Percentiles rank a stretch among this genome's conserved stretches.
phyloP scores from a whole-genome alignment of 2,113 vertebrate species.

The Tyrannus savana region DNA sequence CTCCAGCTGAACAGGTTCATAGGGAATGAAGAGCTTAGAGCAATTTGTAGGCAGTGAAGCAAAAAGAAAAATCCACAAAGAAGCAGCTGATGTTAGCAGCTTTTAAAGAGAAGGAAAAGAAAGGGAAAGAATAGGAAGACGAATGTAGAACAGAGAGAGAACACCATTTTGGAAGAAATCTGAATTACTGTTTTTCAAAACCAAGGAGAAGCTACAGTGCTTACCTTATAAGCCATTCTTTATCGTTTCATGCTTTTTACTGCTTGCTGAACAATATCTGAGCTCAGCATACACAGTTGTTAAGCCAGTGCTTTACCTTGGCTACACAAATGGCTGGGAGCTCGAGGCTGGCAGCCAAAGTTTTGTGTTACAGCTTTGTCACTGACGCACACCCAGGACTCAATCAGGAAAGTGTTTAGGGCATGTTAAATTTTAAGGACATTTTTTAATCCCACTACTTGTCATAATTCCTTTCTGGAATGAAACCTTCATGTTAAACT shows the following conservation, averaged over 20 bases:
- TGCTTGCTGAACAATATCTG: slow-evolving; percentile 18
- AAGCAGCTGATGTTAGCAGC: slow-evolving; percentile 73
- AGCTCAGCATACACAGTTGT: background rate
- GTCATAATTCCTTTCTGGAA: background rate
- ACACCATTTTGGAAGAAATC: background rate
- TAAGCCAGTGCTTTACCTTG: background rate
- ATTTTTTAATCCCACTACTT: background rate
- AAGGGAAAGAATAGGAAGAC: background rate
- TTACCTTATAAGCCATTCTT: slow-evolving; percentile 30
- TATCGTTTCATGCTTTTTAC: slow-evolving; percentile 15
- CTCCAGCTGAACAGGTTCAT: slow-evolving; percentile 67
- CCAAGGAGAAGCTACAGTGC: background rate
- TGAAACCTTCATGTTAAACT: background rate
- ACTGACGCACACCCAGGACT: background rate
- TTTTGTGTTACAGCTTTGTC: slow-evolving; percentile 3
- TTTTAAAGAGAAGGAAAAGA: slow-evolving; percentile 60
- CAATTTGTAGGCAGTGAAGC: slow-evolving; percentile 75
- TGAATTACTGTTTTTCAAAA: slow-evolving; percentile 52
- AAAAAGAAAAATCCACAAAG: slow-evolving; percentile 73
- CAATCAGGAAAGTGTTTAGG: background rate
- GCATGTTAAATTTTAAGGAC: background rate
- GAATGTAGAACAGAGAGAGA: slow-evolving; percentile 37
- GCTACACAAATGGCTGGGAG: background rate
- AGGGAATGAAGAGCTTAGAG: slow-evolving; percentile 72
- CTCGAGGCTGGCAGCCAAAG: background rate